Base-by-base conservation (phyloP, 2,888 invertebrate genomes). In the Melanargia galathea region DNA sequence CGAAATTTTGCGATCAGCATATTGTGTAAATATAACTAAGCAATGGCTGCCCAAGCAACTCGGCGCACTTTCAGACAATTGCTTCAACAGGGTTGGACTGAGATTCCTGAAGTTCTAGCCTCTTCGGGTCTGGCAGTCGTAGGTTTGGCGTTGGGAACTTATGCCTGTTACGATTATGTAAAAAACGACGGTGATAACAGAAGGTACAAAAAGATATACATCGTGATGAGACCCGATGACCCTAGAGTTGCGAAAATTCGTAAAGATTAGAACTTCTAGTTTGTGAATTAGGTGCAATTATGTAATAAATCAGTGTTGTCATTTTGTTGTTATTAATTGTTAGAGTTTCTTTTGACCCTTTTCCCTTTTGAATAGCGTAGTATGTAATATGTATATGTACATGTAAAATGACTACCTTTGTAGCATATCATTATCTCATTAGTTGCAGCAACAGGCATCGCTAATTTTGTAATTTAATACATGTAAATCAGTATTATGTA, bases 51-150 rank as follows among this genome's bases (percentile, higher is more conserved):
- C 60, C 71, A 70, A 24, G 86, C 81, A 45, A 73, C 87, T 30
- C 80, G 89, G 70, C 77, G 85, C 38, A 76, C 85, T 11, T 51
- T 90, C 8, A 80, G 84, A 7, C 90, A 91, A 56, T 65, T 91
- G 30, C 60, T 90, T 1, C 78, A 81, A 68, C 90, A 90, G 62
- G 90, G 88, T 51, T 91, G 95, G 94, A 85, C 92, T 75, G 95
- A 95, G 85, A 93, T 95, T 65, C 96, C 96, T 3, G 96, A 95
- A 82, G 84, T 96, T 54, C 81, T 96, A 46, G 94, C 92, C 30
- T 90, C 93, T 24, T 83, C 92, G 2, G 92, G 92, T 13, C 70
- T 95, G 69, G 95, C 91, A 0, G 0, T 95, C 0, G 75, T 92
- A 40, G 95, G 95, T 30, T 55, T 94, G 3, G 92, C 81, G 7